phyloP scores from a whole-genome alignment of 2,113 vertebrate genomes.

The Caretta caretta region DNA sequence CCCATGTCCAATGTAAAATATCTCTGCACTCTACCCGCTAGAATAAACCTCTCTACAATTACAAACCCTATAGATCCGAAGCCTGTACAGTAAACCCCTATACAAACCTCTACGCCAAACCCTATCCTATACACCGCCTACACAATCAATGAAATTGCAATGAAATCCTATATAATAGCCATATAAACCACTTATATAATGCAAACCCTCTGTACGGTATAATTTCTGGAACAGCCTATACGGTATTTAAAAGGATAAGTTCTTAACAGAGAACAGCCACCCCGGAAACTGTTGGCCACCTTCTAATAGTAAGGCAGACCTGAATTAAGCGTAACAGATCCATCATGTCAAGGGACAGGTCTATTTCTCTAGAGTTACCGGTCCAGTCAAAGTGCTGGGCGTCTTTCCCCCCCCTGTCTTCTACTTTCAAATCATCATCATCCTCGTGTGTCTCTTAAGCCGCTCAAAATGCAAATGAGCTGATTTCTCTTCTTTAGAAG shows the following conservation, averaged over 20 bases:
- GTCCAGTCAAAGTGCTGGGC: not conserved
- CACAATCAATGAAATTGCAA: not conserved
- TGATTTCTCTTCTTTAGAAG: conserved; percentile 3
- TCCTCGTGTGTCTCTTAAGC: not conserved
- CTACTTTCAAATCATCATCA: not conserved
- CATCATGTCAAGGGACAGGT: not conserved
- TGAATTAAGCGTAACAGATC: not conserved
- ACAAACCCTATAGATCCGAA: too few relatives aligned
- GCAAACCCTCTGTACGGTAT: too few relatives aligned
- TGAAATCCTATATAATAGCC: too few relatives aligned
- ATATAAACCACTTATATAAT: too few relatives aligned
- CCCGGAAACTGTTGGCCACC: too few relatives aligned
- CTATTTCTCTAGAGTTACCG: not conserved
- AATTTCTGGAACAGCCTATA: fast-evolving
- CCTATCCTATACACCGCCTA: too few relatives aligned
- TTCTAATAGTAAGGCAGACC: too few relatives aligned
- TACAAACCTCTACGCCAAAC: too few relatives aligned
- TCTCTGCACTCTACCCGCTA: too few relatives aligned
- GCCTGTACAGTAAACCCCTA: too few relatives aligned
- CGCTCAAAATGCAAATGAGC: conserved; percentile 39
- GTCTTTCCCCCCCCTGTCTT: not conserved
- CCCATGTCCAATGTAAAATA: too few relatives aligned
- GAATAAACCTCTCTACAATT: too few relatives aligned
- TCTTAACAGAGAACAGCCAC: not conserved
- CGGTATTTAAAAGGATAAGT: not conserved